phyloP scores from a whole-genome alignment of 1,140 invertebrate genomes.

The Physella acuta region DNA sequence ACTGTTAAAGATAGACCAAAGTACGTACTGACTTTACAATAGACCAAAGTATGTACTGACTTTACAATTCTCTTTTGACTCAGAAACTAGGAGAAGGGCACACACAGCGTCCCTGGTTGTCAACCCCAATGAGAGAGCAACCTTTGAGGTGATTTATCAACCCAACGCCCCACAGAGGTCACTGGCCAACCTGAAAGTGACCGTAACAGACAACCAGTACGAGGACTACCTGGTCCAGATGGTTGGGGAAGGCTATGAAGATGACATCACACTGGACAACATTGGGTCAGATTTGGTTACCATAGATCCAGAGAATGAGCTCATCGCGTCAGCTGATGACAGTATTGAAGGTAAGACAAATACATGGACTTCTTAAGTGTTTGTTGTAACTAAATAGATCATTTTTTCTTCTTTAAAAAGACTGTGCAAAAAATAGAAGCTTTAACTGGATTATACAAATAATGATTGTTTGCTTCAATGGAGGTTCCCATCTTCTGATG shows the following conservation, averaged over 20 bases:
- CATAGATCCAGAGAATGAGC: constrained; percentile 41
- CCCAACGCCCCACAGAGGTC: constrained; percentile 49
- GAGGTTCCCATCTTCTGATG: no score
- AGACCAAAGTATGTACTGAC: neutral
- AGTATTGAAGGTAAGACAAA: constrained; percentile 53
- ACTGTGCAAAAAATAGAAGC: no score
- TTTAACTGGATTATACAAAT: no score
- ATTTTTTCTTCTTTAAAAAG: no score
- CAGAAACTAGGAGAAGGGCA: constrained; percentile 31
- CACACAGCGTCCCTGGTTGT: constrained; percentile 57
- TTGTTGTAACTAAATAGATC: no score
- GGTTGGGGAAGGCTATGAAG: constrained; percentile 59
- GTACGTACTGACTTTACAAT: neutral
- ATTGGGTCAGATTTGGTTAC: constrained; percentile 42
- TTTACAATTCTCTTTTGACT: neutral
- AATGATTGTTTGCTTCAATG: no score
- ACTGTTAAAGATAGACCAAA: neutral
- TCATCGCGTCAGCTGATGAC: constrained; percentile 51
- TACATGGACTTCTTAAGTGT: no score
- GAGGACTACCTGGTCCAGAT: constrained; percentile 58
- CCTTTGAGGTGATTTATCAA: constrained; percentile 52
- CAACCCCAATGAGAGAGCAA: constrained; percentile 46
- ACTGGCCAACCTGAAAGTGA: constrained; percentile 52
- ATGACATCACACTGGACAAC: constrained; percentile 59
- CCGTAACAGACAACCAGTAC: constrained; percentile 60